Evolutionary conservation across 37 sponge, comb jelly and placozoan species (phyloP), one percentile per base, ranked within the genome.

Genomic region (Haliclona indistincta): DNA sequence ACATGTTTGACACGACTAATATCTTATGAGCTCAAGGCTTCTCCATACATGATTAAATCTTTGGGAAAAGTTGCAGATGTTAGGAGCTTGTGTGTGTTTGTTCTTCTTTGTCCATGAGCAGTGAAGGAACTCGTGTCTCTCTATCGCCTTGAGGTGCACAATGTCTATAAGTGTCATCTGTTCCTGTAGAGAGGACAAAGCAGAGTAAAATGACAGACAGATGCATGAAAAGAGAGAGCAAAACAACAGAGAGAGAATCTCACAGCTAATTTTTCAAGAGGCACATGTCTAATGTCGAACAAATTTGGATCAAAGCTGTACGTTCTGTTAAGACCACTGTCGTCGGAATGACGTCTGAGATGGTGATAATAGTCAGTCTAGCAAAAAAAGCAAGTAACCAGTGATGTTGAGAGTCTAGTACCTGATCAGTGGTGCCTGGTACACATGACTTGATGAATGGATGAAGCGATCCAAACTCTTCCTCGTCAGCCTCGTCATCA

Each of bases 31-130:
- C n/a, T n/a, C n/a, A n/a, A n/a, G n/a, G n/a, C 22, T 64, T 34
- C 4, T 6, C 26, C 86, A 77, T 43, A 93, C 94, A 23, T 88
- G 84, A 37, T 93, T 93, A 47, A 93, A 93, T 15, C 63, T 60
- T 13, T 68, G 68, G 30, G 90, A 81, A 70, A 93, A 89, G 68
- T 70, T 78, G 15, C 81, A 63, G 8, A 93, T 58, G 54, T 89
- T 84, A 4, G 94, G 94, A 29, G 94, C 73, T 26, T 70, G 30
- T 8, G 30, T 38, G 0, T 42, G 17, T 52, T 85, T 89, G 7
- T 93, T 83, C 54, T 85, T 93, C 79, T 80, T 80, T 36, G 67
- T 87, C 94, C 94, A 93, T 43, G 38, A 44, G 26, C 94, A 70
- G 56, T 71, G 49, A 11, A 42, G 42, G 26, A 93, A 77, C 67